Base-by-base conservation (phyloP, 2,888 invertebrate genomes). In the Troides oblongomaculatus region DNA sequence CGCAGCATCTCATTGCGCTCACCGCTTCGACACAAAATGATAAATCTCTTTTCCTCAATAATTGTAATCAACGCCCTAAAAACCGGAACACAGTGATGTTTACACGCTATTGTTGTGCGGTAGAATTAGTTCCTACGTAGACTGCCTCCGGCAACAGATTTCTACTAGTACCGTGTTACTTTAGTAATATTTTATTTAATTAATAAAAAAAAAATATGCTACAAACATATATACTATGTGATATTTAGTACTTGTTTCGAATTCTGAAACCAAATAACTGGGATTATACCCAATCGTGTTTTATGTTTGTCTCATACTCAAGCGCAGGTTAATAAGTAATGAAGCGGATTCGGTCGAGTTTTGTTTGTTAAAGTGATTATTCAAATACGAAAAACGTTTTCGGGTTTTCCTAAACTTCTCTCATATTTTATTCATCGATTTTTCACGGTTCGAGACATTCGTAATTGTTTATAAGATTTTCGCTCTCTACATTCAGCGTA, bases 281-380 rank as follows among this genome's bases (percentile, higher is more conserved):
- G 56, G 61, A 64, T 64, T 57, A 68, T 67, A 76, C 70, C 69
- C 69, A 65, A 71, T 72, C 69, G 68, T 70, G 72, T 80, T 79
- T 76, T 74, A 77, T 79, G 79, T 83, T 83, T 85, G 84, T 87
- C 84, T 82, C 83, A 78, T 78, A 83, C 81, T 83, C 83, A 82
- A 85, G 82, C 80, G 80, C 86, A 87, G 87, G 87, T 91, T 90
- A 92, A 90, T 92, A 92, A 90, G 83, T 90, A 92, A 92, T 91
- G 91, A 91, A 88, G 84, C 80, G 84, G 85, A 86, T 87, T 88
- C 86, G 82, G 80, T 80, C 78, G 85, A 89, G 87, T 90, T 90
- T 89, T 90, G 89, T 92, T 90, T 91, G 90, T 88, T 89, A 90
- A 91, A 90, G 88, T 91, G 89, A 91, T 92, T 92, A 92, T 92